Percentiles rank a stretch among this genome's conserved stretches.
Conservation (phyloP, 2,888 invertebrate genomes). For the Microctonus brassicae region DNA sequence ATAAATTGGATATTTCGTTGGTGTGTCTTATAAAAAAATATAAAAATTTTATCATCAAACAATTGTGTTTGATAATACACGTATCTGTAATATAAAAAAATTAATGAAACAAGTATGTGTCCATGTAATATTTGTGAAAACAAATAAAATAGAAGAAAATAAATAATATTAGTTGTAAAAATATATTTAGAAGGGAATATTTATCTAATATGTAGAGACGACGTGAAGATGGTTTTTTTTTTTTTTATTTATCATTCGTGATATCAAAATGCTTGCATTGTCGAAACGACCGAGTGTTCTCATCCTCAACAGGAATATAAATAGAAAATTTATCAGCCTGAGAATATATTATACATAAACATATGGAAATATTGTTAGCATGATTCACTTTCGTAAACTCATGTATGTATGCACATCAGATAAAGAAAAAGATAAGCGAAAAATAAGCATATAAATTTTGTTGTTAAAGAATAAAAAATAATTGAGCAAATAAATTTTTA, state of each 20-base stretch:
- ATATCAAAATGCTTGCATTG: slow-evolving; percentile 5
- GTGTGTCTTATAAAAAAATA: slow-evolving; percentile 35
- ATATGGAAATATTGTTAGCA: slow-evolving; percentile 52
- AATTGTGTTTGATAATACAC: slow-evolving; percentile 10
- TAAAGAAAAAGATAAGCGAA: not conserved
- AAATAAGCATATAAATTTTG: too few species aligned
- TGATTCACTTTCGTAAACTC: slow-evolving; percentile 44
- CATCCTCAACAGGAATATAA: slow-evolving; percentile 56
- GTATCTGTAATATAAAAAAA: not conserved
- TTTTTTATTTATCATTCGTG: not conserved
- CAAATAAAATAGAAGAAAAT: too few species aligned
- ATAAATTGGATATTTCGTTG: slow-evolving; percentile 52
- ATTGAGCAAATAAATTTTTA: not conserved
- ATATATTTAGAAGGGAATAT: too few species aligned
- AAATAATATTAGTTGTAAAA: too few species aligned
- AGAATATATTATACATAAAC: slow-evolving; percentile 37
- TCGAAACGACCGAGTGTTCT: slow-evolving; percentile 14
- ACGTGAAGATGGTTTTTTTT: not conserved
- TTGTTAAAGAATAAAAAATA: too few species aligned
- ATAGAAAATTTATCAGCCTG: slow-evolving; percentile 57
- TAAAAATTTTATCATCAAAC: slow-evolving; percentile 31
- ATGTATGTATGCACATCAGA: not conserved
- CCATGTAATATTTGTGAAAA: too few species aligned
- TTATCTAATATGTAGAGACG: too few species aligned
- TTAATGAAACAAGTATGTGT: not conserved